Evolutionary conservation across 2,888 invertebrate genomes (phyloP).

Genomic region (Cyclophora albipunctata): DNA sequence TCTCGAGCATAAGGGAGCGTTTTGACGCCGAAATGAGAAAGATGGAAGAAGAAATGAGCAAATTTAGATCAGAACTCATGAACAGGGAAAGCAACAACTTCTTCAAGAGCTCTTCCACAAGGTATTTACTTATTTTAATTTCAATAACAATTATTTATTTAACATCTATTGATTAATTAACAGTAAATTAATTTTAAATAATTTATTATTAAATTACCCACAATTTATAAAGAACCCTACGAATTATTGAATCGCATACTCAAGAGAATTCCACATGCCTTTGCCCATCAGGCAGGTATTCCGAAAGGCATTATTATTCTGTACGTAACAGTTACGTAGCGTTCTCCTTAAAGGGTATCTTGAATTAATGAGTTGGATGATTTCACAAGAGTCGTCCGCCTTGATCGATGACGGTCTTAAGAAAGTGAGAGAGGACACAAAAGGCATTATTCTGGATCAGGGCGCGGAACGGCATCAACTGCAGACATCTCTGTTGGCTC

Average conservation of each 20-base stretch:
- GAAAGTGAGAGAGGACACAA: conserved; percentile 52
- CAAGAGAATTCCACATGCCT: too few species aligned
- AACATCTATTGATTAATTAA: not conserved
- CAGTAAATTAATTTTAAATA: too few species aligned
- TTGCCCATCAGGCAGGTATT: conserved; percentile 10
- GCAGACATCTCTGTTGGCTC: conserved; percentile 71
- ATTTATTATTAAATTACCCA: not conserved
- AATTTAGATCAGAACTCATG: conserved; percentile 94
- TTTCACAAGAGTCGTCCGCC: conserved; percentile 60
- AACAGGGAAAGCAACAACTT: conserved; percentile 94
- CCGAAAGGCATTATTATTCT: conserved; percentile 49
- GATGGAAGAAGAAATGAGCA: conserved; percentile 99
- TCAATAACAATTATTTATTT: conserved; percentile 1
- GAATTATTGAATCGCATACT: too few species aligned
- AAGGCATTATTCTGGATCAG: conserved; percentile 69
- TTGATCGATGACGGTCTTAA: conserved; percentile 41
- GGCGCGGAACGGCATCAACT: conserved; percentile 70
- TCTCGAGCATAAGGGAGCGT: conserved; percentile 94
- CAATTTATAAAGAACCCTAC: too few species aligned
- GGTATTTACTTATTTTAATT: conserved; percentile 74
- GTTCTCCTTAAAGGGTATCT: conserved; percentile 67
- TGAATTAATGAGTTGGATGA: conserved; percentile 62
- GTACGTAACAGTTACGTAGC: conserved; percentile 41
- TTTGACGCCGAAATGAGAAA: conserved; percentile 98
- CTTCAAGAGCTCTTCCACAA: conserved; percentile 87